Base-by-base conservation (phyloP, 2,797 vertebrate genomes). In the Strix occidentalis region DNA sequence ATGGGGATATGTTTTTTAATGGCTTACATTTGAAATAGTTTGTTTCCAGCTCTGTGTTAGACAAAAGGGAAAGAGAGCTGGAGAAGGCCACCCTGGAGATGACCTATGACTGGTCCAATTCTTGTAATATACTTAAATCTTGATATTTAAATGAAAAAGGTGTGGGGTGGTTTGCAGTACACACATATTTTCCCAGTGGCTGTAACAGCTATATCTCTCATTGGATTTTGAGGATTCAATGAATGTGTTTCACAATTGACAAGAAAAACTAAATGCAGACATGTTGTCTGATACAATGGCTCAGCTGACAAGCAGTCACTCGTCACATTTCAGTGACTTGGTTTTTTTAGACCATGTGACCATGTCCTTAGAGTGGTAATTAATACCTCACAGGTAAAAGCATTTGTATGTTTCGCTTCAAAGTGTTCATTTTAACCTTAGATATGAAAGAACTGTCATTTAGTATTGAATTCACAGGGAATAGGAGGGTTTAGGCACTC, bases 331-430 rank as follows among this genome's bases (percentile, higher is more conserved):
- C 81, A 83, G 63, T 64, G 60, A 60, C 61, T 82, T 37, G 12
- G 13, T 76, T 88, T 81, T 74, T 90, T 86, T 87, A 94, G 58
- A 75, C 21, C 25, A n/a, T 1, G 0, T 35, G 24, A 48, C 9
- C 0, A 0, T 58, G 51, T 54, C 56, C 35, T 95, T 74, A 37
- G 63, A 74, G 70, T 11, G 1, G 63, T 80, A 90, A 94, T 69
- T 92, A 90, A 93, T 87, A 76, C 45, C 51, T 83, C 58, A 48
- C 39, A 92, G 95, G 86, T 92, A 90, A 92, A 95, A 93, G 56
- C 68, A 63, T 74, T 84, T 37, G 60, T 20, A 25, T 74, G 46
- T 85, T 94, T 90, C 79, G 74, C 35, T 92, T 92, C 78, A 74
- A 87, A 90, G 78, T 79, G 60, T 71, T 92, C 51, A 25, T 85